These are phyloP conservation scores for Vireo griseus DNA, from an alignment of 2,797 vertebrate species.

Conservation along the genomic window DNA sequence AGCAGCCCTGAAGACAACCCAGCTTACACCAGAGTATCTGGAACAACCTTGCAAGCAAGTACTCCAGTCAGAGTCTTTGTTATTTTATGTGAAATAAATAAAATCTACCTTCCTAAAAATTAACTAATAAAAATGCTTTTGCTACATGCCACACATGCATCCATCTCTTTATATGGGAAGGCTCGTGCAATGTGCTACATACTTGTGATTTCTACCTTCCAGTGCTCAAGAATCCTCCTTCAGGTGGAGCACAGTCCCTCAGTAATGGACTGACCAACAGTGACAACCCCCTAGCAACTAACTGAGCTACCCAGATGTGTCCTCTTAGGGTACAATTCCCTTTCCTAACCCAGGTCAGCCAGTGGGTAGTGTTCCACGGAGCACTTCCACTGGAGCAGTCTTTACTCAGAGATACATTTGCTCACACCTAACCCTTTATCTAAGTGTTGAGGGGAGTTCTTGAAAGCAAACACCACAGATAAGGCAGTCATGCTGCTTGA, in stretches of 20 bases:
- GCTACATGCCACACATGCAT: not conserved
- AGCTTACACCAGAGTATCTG: not conserved
- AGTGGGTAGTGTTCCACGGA: not conserved
- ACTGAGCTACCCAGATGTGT: not conserved
- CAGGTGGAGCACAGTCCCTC: not conserved
- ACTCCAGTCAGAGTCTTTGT: not conserved
- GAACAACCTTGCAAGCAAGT: not conserved
- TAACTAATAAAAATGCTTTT: not conserved
- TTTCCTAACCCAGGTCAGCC: not conserved
- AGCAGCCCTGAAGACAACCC: not conserved
- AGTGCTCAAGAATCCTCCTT: not conserved
- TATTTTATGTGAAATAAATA: not conserved
- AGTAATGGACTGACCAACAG: not conserved
- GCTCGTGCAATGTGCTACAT: fast-evolving
- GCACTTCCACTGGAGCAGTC: not conserved
- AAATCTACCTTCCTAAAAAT: not conserved
- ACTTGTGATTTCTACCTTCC: not conserved
- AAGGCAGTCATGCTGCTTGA: not conserved
- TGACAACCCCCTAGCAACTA: not conserved
- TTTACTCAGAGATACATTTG: not conserved
- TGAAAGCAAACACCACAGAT: not conserved
- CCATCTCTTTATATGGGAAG: not conserved
- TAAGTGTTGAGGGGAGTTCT: not conserved
- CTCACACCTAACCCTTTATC: not conserved
- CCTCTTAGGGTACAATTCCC: not conserved